Evolutionary conservation across 2,113 vertebrate species (phyloP).

Genomic region (Erythrocercus mccallii): DNA sequence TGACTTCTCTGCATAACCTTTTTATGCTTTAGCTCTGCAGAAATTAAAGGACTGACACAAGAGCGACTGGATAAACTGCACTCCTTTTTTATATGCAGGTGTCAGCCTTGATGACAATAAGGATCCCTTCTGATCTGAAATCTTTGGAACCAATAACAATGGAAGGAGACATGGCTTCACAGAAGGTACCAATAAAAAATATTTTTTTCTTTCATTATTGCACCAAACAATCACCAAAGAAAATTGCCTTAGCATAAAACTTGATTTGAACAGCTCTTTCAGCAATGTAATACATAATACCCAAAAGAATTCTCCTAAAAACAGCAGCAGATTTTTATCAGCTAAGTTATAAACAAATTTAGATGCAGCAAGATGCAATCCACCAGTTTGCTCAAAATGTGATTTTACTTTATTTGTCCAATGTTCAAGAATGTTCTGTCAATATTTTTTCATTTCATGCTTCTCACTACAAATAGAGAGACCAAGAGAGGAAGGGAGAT

Average conservation of each 20-base stretch:
- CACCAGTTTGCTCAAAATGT: neutral
- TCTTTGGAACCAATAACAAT: neutral
- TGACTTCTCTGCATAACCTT: neutral
- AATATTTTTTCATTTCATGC: neutral
- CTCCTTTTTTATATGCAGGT: neutral
- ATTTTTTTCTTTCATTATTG: neutral
- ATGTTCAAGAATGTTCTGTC: neutral
- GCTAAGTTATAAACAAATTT: neutral
- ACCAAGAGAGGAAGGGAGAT: neutral
- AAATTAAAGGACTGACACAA: neutral
- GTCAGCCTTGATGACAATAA: neutral
- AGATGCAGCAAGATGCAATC: neutral
- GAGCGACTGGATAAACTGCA: neutral
- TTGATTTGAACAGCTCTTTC: constrained; percentile 1
- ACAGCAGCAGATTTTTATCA: neutral
- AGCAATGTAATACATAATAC: neutral
- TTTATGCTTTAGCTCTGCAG: neutral
- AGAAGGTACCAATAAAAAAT: neutral
- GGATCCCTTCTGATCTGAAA: neutral
- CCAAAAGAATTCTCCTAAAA: neutral
- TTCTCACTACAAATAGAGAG: neutral
- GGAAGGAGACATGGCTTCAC: neutral
- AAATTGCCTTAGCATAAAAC: constrained; percentile 7
- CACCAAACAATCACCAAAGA: neutral
- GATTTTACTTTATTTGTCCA: neutral